Evolutionary conservation across 2,888 invertebrate species (phyloP).

Genomic region (Plebejus melissa): DNA sequence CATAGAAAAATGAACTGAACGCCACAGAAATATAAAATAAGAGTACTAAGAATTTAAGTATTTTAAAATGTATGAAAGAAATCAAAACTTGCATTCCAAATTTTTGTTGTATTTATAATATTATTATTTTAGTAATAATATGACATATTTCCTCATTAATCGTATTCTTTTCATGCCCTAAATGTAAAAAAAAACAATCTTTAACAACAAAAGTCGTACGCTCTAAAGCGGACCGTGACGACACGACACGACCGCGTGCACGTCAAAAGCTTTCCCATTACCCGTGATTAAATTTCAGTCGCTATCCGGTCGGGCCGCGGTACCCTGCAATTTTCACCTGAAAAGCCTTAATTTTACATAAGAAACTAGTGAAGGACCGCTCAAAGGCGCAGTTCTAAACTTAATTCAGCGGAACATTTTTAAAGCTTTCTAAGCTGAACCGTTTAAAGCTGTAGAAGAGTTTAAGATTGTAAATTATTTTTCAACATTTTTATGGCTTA

Average conservation of each 20-base stretch:
- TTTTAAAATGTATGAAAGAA: too few species aligned
- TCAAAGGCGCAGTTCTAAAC: slow-evolving; percentile 44
- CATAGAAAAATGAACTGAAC: too few species aligned
- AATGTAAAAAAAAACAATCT: background rate
- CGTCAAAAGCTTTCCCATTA: slow-evolving; percentile 38
- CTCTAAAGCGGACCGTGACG: slow-evolving; percentile 19
- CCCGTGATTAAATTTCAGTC: slow-evolving; percentile 52
- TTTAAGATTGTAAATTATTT: background rate
- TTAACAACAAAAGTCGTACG: background rate
- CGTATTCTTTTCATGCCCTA: too few species aligned
- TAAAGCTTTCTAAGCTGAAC: slow-evolving; percentile 30
- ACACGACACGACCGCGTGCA: slow-evolving; percentile 28
- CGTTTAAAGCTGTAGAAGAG: background rate
- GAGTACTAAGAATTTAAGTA: too few species aligned
- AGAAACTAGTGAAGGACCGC: slow-evolving; percentile 47
- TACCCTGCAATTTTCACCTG: slow-evolving; percentile 54
- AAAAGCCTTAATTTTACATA: slow-evolving; percentile 62
- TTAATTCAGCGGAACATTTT: slow-evolving; percentile 43
- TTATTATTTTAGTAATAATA: too few species aligned
- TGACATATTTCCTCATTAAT: too few species aligned
- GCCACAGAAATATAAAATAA: too few species aligned
- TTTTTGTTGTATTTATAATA: too few species aligned
- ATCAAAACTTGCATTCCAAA: too few species aligned
- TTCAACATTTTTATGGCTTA: background rate
- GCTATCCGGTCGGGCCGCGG: slow-evolving; percentile 41